Base-by-base conservation (phyloP, 2,888 invertebrate genomes). In the Exocentrus adspersus region DNA sequence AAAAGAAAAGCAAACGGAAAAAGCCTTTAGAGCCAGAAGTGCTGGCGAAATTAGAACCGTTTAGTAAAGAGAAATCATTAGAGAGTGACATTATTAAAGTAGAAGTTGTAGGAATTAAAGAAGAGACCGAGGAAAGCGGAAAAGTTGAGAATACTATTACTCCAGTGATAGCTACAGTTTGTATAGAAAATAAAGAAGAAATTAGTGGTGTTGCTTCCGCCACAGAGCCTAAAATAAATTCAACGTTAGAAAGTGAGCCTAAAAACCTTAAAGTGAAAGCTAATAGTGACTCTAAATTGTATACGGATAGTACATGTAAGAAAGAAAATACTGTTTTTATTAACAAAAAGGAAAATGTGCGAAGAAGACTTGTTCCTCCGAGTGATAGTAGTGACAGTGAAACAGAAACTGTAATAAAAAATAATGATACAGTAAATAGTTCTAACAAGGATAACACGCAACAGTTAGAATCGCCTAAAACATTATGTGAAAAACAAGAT, bases 1-100 rank as follows among this genome's bases (percentile, higher is more conserved):
- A 88, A 77, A 86, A 86, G 65, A 80, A 82, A 1, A 81, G 84
- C 14, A 72, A 64, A 51, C 85, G 85, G 80, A 87, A 86, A 83
- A 86, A 85, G 63, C 69, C 72, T 17, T 57, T 76, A 10, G 81
- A 80, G 60, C 70, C 77, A 10, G 80, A 79, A 54, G 76, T 77
- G 42, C 52, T 73, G 16, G 76, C 80, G 2, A 77, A 78, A 65
- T 62, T 78, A 37, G 77, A 81, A 70, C 76, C 67, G 2, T 77
- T 78, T 2, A 75, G 75, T 17, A 78, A 77, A 66, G 78, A 79
- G 63, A 75, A 76, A 17, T 72, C 71, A 9, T 28, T 75, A 14
- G 73, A 73, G 16, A 32, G 28, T 46, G 68, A 70, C 14, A 21
- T 57, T 6, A 21, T 57, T 6, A 53, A 52, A 17, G 37, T 54